Conservation (phyloP, 2,797 vertebrate species). For the Argya squamiceps region DNA sequence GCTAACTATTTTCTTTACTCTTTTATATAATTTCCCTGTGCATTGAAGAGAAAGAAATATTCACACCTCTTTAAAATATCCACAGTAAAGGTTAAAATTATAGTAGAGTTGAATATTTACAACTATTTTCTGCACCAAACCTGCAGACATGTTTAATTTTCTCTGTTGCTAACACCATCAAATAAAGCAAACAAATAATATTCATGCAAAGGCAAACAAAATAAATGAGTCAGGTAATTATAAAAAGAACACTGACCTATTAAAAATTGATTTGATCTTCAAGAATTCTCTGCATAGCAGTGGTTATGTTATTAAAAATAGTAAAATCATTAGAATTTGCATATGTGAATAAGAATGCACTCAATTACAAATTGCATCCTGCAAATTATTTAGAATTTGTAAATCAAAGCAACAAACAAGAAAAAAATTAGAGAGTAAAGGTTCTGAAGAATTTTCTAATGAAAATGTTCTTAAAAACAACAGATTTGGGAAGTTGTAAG, state of each 20-base stretch:
- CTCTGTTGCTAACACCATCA: not conserved
- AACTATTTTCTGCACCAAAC: constrained; percentile 15
- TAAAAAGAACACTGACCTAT: constrained; percentile 68
- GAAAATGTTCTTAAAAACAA: not conserved
- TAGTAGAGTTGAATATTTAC: not conserved
- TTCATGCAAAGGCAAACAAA: constrained; percentile 57
- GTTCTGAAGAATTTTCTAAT: constrained; percentile 25
- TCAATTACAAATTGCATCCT: constrained; percentile 70
- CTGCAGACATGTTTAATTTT: constrained; percentile 24
- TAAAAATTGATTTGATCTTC: constrained; percentile 73
- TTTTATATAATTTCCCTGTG: not conserved
- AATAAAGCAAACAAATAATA: constrained; percentile 54
- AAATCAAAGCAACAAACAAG: constrained; percentile 66
- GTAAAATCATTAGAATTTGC: constrained; percentile 74
- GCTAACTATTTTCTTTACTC: not conserved
- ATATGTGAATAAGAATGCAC: constrained; percentile 68
- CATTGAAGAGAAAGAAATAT: not conserved
- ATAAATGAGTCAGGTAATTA: constrained; percentile 65
- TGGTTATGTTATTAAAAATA: constrained; percentile 71
- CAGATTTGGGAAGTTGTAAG: not conserved
- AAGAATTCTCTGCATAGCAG: constrained; percentile 58
- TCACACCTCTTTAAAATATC: not conserved
- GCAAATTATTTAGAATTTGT: constrained; percentile 70
- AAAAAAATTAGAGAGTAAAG: constrained; percentile 29
- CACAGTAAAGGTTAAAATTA: not conserved